These are phyloP conservation scores for Drosophila elegans DNA, from an alignment of 1,140 invertebrate species.

Conservation along the genomic window DNA sequence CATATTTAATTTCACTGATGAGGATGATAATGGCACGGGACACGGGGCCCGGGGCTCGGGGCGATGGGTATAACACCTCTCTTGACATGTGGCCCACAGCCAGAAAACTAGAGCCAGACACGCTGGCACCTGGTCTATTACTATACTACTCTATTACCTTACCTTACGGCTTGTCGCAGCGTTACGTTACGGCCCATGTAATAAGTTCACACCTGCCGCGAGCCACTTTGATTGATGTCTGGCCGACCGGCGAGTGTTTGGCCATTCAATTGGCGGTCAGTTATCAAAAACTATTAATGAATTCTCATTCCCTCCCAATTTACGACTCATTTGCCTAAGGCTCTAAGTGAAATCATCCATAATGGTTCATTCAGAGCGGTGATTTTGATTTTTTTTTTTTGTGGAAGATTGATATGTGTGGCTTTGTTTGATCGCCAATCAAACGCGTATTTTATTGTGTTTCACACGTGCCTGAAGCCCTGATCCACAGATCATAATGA, in stretches of 20 bases:
- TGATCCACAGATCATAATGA: constrained; percentile 19
- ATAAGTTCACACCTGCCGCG: constrained; percentile 42
- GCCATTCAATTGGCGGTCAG: constrained; percentile 68
- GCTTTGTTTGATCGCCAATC: constrained; percentile 69
- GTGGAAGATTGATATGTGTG: constrained; percentile 68
- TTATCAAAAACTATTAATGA: constrained; percentile 77
- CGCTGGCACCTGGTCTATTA: constrained; percentile 36
- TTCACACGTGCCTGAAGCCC: constrained; percentile 60
- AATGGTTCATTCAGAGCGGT: constrained; percentile 56
- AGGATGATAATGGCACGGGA: constrained; percentile 16
- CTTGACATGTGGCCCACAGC: constrained; percentile 37
- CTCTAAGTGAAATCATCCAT: constrained; percentile 73
- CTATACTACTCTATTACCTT: constrained; percentile 43
- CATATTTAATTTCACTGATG: constrained; percentile 38
- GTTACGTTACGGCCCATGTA: constrained; percentile 45
- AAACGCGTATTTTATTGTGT: constrained; percentile 53
- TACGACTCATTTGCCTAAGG: constrained; percentile 69
- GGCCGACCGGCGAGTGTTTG: constrained; percentile 42
- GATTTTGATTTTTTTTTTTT: constrained; percentile 3
- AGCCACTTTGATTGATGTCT: constrained; percentile 54
- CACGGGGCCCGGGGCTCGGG: background rate
- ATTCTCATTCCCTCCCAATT: constrained; percentile 67
- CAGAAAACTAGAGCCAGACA: constrained; percentile 26
- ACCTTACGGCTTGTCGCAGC: constrained; percentile 4
- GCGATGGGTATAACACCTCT: constrained; percentile 18